Evolutionary conservation across 2,113 vertebrate species (phyloP).

Genomic region (Dasypus novemcinctus): DNA sequence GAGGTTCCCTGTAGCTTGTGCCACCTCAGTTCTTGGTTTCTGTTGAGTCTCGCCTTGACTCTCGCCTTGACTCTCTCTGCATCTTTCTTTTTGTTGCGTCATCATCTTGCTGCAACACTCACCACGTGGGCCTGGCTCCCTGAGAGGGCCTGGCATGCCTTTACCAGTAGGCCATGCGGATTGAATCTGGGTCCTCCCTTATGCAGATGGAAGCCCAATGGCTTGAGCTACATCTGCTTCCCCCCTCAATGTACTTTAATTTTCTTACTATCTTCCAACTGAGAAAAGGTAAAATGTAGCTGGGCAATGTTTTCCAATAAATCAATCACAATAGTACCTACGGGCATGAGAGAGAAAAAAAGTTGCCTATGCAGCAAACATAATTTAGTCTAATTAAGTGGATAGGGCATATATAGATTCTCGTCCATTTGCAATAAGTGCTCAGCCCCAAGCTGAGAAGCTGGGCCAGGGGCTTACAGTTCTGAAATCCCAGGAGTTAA

Average conservation of each 20-base stretch:
- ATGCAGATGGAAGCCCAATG: too few species aligned
- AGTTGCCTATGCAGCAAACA: background rate
- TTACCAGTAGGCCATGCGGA: too few species aligned
- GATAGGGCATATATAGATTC: background rate
- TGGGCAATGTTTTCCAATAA: background rate
- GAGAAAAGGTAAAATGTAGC: background rate
- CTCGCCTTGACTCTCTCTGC: too few species aligned
- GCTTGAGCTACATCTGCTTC: too few species aligned
- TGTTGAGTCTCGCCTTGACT: too few species aligned
- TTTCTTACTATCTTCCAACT: background rate
- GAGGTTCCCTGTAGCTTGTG: too few species aligned
- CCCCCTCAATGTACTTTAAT: background rate
- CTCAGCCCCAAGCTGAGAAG: background rate
- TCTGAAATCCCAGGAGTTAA: background rate
- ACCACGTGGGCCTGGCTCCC: too few species aligned
- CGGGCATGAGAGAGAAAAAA: background rate
- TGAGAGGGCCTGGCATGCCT: too few species aligned
- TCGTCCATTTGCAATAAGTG: background rate
- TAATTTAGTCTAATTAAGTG: background rate
- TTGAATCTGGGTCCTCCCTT: too few species aligned
- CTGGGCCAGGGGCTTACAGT: background rate
- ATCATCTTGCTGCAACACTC: too few species aligned
- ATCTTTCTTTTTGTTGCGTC: too few species aligned
- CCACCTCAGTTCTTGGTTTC: too few species aligned
- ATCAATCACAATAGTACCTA: conserved; percentile 14